phyloP scores from a whole-genome alignment of 2,797 vertebrate species.

The Megalops cyprinoides region DNA sequence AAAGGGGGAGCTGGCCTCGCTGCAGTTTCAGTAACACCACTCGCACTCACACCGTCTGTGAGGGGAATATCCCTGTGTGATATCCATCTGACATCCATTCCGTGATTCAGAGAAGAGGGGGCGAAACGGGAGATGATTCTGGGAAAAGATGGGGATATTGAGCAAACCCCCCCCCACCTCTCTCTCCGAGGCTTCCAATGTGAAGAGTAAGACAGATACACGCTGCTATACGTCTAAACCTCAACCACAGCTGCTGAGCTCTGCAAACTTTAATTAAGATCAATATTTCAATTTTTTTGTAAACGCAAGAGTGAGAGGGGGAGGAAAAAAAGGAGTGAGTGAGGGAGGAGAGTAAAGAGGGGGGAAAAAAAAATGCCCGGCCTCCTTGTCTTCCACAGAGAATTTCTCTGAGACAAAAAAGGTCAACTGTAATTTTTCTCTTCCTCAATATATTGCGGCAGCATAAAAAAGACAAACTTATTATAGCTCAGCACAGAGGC shows the following conservation, averaged over 20 bases:
- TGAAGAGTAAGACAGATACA: conserved; percentile 77
- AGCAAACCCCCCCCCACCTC: conserved; percentile 52
- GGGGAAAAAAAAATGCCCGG: conserved; percentile 64
- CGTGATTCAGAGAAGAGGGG: conserved; percentile 54
- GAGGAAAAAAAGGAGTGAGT: conserved; percentile 54
- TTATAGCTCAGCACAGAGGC: conserved; percentile 55
- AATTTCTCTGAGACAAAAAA: conserved; percentile 64
- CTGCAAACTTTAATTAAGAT: conserved; percentile 84
- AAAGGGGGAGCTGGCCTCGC: no score
- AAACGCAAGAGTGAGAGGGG: conserved; percentile 65
- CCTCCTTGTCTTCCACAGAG: conserved; percentile 50
- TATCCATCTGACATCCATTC: conserved; percentile 52
- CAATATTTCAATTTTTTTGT: conserved; percentile 83
- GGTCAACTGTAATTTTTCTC: conserved; percentile 75
- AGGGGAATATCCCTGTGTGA: no score
- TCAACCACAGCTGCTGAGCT: conserved; percentile 78
- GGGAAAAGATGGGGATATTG: conserved; percentile 65
- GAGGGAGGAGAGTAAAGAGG: conserved; percentile 26
- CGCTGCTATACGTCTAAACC: conserved; percentile 74
- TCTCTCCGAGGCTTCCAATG: conserved; percentile 55
- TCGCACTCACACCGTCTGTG: no score
- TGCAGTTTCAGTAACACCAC: no score
- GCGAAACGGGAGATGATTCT: conserved; percentile 62
- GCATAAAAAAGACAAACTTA: conserved; percentile 60
- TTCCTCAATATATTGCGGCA: conserved; percentile 45